A percentile compares a stretch with the other conserved stretches of the same genome.
Evolutionary conservation across 2,113 vertebrate species (phyloP).

Genomic region (Paradisaea rubra): DNA sequence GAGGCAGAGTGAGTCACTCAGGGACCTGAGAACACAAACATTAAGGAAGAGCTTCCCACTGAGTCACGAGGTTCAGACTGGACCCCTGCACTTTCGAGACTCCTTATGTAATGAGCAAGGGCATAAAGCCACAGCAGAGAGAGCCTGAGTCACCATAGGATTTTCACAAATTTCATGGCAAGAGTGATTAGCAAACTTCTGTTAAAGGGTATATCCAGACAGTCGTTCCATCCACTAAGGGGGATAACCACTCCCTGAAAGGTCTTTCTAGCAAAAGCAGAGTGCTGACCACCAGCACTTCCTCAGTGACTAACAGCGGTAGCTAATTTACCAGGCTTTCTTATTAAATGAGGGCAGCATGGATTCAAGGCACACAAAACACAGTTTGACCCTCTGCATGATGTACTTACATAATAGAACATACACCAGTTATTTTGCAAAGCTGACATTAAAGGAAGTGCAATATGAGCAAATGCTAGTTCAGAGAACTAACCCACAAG

Average conservation of each 20-base stretch:
- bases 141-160: neutral
- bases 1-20: neutral
- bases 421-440: neutral
- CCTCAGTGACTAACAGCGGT: neutral
- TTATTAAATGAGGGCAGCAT: neutral
- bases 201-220: neutral
- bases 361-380: neutral
- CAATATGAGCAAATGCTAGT: neutral
- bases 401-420: neutral
- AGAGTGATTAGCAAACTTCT: neutral
- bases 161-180: neutral
- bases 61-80: neutral
- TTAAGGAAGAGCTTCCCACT: neutral
- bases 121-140: neutral
- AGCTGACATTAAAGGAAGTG: neutral
- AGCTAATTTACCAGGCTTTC: neutral
- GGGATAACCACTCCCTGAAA: neutral
- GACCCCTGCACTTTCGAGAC: neutral
- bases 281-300: neutral
- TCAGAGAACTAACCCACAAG: neutral
- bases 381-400: neutral
- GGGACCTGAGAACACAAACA: neutral
- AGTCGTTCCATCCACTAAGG: too few species aligned
- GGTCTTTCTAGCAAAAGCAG: neutral
- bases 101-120: neutral